Conservation (phyloP, 2,888 invertebrate species). For the Mimachlamys varia region DNA sequence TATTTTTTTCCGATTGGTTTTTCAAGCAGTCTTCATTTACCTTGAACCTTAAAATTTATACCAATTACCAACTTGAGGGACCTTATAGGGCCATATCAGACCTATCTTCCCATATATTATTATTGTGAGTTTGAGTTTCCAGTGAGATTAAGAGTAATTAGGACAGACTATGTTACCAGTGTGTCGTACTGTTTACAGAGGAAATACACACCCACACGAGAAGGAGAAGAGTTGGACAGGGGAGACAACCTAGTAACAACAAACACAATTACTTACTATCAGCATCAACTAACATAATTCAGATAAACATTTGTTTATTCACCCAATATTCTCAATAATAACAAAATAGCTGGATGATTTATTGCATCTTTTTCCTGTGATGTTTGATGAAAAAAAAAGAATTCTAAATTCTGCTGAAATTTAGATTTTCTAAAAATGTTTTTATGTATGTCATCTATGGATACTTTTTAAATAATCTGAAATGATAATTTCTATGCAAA, state of each 20-base stretch:
- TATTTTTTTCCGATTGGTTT: too few relatives aligned
- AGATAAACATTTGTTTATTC: background rate
- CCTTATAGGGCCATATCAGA: too few relatives aligned
- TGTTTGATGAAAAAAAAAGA: too few relatives aligned
- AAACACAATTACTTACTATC: constrained; percentile 28
- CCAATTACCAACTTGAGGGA: too few relatives aligned
- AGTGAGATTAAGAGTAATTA: background rate
- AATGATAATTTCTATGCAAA: too few relatives aligned
- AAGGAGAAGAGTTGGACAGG: background rate
- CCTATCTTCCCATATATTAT: background rate
- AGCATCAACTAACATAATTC: constrained; percentile 28
- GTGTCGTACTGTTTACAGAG: background rate
- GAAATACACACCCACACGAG: constrained; percentile 5
- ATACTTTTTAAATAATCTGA: too few relatives aligned
- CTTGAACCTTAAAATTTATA: too few relatives aligned
- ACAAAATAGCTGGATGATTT: background rate
- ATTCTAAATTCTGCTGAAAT: too few relatives aligned
- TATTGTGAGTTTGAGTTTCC: background rate
- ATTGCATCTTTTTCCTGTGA: too few relatives aligned
- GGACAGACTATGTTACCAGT: background rate
- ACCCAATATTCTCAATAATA: background rate
- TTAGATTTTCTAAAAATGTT: background rate
- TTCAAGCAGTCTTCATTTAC: too few relatives aligned
- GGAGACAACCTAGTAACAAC: background rate
- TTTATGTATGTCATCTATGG: too few relatives aligned